Evolutionary conservation across 2,797 vertebrate genomes (phyloP), one percentile per base, ranked within the genome.

Genomic region (Florisuga fusca): DNA sequence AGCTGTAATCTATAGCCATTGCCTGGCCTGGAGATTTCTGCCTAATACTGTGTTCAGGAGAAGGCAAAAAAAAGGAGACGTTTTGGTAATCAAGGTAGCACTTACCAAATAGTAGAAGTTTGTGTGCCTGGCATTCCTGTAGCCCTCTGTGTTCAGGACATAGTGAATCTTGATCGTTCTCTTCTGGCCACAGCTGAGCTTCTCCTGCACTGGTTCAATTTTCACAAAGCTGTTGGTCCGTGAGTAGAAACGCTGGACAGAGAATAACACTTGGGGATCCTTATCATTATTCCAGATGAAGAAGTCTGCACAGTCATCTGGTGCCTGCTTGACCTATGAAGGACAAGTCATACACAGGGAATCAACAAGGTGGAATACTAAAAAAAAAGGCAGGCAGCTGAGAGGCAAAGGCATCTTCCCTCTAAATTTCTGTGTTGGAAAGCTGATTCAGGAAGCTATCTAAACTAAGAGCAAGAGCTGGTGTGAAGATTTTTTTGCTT

Each of bases 81-180:
- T 26, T 84, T 50, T 20, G 29, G 34, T 15, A 64, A 34, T 7
- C 33, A 54, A 31, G 26, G 21, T 31, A 51, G 95, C 46, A 78
- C 96, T 95, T 84, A 99, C 99, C 96, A 98, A 62, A 75, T 98
- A 99, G 93, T 97, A 98, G 97, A 99, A 98, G 53, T 97, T 63
- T 2, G 98, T 64, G 23, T 50, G 64, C 25, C 95, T 97, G 19
- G n/a, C 72, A 3, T 95, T 69, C 16, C 48, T 78, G 14, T 98
- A 98, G 43, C 97, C 98, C 5, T 96, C 64, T 18, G 94, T 97
- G 62, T 97, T 98, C 72, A 99, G 97, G 74, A 98, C 96, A 93
- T 98, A 99, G 69, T 96, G 90, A 34, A 97, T 96, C 0, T 25
- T 91, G 51, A 99, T 86, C 0, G 4, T 41, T 4, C 57, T 95